A percentile compares a stretch with the other conserved stretches of the same genome.
Conservation (phyloP, 2,797 vertebrate genomes). For the Lepilemur septentrionalis region DNA sequence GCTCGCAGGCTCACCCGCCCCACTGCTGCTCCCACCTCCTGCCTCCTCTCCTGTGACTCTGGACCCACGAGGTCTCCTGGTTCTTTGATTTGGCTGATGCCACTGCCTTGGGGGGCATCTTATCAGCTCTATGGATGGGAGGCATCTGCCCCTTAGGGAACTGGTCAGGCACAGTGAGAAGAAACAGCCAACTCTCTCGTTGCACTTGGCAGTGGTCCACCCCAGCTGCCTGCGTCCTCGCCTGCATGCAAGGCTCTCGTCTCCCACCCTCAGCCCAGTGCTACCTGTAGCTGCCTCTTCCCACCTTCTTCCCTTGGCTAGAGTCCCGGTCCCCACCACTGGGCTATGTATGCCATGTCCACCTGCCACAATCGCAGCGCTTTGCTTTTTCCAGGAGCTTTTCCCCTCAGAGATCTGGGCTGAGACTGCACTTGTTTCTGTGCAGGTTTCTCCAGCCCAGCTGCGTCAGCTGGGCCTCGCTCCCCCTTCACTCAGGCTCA, state of each 20-base stretch:
- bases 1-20: not conserved
- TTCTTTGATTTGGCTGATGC: not conserved
- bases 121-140: not conserved
- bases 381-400: not conserved
- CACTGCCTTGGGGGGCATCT: not conserved
- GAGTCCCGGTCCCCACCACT: not conserved
- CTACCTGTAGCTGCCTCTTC: not conserved
- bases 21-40: not conserved
- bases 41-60: not conserved
- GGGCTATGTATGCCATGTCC: fast-evolving
- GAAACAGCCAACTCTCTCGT: not conserved
- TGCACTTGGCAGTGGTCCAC: not conserved
- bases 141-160: not conserved
- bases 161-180: not conserved
- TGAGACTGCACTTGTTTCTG: not conserved
- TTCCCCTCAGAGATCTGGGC: not conserved
- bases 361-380: fast-evolving
- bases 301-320: no score
- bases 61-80: not conserved
- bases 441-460: fast-evolving
- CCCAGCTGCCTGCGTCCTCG: not conserved
- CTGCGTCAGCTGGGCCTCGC: fast-evolving
- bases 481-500: not conserved
- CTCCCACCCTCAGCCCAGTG: not conserved
- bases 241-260: no score